Evolutionary conservation across 2,888 invertebrate species (phyloP).

Genomic region (Aleiodes leptofemur): DNA sequence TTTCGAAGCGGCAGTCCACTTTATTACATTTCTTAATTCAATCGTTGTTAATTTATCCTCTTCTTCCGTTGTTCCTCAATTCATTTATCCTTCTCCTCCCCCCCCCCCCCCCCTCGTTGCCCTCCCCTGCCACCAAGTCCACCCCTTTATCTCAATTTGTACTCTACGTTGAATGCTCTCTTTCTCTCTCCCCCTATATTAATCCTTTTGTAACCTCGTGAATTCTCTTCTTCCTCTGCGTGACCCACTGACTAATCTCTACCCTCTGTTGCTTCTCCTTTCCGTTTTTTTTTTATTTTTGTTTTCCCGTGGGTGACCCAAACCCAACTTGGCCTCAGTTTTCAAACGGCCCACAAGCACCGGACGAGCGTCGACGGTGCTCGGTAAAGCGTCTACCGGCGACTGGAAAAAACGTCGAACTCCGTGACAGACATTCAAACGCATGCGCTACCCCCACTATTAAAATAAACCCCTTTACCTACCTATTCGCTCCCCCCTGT

Average conservation of each 20-base stretch:
- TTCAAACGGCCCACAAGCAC: constrained; percentile 52
- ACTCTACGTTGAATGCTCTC: no score
- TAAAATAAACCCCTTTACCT: constrained; percentile 17
- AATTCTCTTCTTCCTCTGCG: constrained; percentile 14
- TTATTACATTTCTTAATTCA: background rate
- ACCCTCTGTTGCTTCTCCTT: background rate
- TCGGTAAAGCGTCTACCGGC: constrained; percentile 72
- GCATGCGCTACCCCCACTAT: constrained; percentile 42
- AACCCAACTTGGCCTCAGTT: constrained; percentile 29
- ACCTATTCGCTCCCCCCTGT: background rate
- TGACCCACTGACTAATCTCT: constrained; percentile 29
- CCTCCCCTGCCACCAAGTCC: background rate
- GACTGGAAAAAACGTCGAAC: constrained; percentile 71
- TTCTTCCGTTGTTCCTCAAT: background rate
- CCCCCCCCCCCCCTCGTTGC: background rate
- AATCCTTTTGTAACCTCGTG: no score
- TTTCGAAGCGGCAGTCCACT: constrained; percentile 34
- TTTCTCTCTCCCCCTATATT: background rate
- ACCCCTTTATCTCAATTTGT: constrained; percentile 4
- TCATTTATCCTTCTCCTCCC: background rate
- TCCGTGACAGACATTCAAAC: constrained; percentile 47
- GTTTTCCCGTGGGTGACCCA: constrained; percentile 16
- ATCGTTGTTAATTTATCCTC: constrained; percentile 25
- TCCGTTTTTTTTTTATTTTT: constrained; percentile 9
- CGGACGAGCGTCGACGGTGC: constrained; percentile 59